Evolutionary conservation across 2,113 vertebrate genomes (phyloP).

Genomic region (Hemiscyllium ocellatum): DNA sequence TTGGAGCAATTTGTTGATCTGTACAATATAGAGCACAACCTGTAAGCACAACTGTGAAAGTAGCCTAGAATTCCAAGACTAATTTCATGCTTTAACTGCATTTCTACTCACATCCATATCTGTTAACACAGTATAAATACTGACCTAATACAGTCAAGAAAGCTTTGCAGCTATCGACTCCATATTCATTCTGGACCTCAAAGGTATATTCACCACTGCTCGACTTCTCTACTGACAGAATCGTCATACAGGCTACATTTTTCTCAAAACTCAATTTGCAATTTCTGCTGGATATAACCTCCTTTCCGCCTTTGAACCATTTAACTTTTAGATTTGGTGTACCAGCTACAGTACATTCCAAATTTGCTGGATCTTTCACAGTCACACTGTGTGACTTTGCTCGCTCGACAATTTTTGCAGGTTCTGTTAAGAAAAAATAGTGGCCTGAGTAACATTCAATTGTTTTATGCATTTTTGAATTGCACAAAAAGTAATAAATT

Average conservation of each 20-base stretch:
- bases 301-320: constrained; percentile 86
- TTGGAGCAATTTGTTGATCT: constrained; percentile 88
- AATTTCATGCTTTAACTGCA: background rate
- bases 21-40: constrained; percentile 51
- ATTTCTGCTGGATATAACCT: constrained; percentile 82
- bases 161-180: constrained; percentile 78
- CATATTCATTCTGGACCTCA: constrained; percentile 87
- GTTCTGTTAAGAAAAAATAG: constrained; percentile 59
- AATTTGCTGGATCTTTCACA: constrained; percentile 80
- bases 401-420: constrained; percentile 84
- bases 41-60: constrained; percentile 38
- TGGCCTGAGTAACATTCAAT: background rate
- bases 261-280: constrained; percentile 85
- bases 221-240: constrained; percentile 76
- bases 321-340: constrained; percentile 87
- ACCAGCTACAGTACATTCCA: constrained; percentile 85
- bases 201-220: constrained; percentile 85
- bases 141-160: constrained; percentile 80
- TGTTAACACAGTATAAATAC: constrained; percentile 52
- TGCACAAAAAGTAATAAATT: background rate
- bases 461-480: background rate
- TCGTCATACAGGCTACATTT: constrained; percentile 81
- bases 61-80: background rate
- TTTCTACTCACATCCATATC: constrained; percentile 35
- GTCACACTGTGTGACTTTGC: constrained; percentile 82